A percentile compares a stretch with the other conserved stretches of the same genome.
These are phyloP conservation scores for Clivina fossor DNA, from an alignment of 2,888 invertebrate species.

Conservation along the genomic window DNA sequence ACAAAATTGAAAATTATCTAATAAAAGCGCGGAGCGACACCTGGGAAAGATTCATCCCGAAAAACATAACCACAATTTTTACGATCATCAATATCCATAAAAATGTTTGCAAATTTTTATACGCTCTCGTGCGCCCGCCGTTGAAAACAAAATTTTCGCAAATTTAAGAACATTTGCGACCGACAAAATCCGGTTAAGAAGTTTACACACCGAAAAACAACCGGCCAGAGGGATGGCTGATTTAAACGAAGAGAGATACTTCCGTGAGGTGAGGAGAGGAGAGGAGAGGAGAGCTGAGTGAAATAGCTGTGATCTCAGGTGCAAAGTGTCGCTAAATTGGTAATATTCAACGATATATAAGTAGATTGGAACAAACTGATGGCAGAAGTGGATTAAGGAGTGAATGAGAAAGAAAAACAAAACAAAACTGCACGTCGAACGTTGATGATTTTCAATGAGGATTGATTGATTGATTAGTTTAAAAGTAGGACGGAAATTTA, in stretches of 20 bases:
- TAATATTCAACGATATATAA: conserved; percentile 45
- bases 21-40: background rate
- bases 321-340: conserved; percentile 49
- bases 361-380: conserved; percentile 44
- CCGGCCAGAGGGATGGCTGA: too few species aligned
- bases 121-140: too few species aligned
- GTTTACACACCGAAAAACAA: background rate
- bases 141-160: background rate
- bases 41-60: background rate
- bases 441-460: too few species aligned
- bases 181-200: background rate
- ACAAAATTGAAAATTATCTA: background rate
- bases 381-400: background rate
- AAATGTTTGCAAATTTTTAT: too few species aligned
- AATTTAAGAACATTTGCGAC: background rate
- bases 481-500: too few species aligned
- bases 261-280: background rate
- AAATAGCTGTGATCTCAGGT: conserved; percentile 46
- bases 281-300: background rate
- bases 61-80: background rate
- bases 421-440: too few species aligned
- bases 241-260: background rate
- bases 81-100: conserved; percentile 3
- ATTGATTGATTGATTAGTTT: too few species aligned
- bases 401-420: too few species aligned